These are phyloP conservation scores for Cynocephalus volans DNA, from an alignment of 2,113 vertebrate genomes.

Conservation along the genomic window DNA sequence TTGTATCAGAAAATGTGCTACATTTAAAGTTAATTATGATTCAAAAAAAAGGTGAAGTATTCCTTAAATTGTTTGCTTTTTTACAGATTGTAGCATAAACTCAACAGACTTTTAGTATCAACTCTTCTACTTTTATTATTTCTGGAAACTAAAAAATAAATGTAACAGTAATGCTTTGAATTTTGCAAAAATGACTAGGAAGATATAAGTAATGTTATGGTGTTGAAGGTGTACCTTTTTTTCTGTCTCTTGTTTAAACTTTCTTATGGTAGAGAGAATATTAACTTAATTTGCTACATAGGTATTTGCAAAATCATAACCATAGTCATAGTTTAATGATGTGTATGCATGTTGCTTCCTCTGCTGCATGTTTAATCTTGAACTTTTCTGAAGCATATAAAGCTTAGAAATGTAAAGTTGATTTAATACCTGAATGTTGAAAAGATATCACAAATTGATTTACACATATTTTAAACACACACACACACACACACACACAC, in stretches of 20 bases:
- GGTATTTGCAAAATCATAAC: background rate
- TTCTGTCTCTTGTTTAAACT: background rate
- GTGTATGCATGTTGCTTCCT: background rate
- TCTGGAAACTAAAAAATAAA: conserved; percentile 35
- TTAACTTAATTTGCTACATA: background rate
- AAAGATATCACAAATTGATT: background rate
- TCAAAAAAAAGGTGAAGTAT: background rate
- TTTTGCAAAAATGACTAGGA: conserved; percentile 28
- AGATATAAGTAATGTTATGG: background rate
- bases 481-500: background rate
- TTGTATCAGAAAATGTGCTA: background rate
- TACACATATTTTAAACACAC: background rate
- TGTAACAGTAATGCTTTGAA: background rate
- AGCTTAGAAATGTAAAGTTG: background rate
- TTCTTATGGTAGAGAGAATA: background rate
- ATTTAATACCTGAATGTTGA: conserved; percentile 18
- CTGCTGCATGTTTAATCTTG: background rate
- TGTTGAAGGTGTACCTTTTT: background rate
- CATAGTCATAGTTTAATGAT: background rate
- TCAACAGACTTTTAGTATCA: background rate
- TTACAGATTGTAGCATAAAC: background rate
- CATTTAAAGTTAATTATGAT: conserved; percentile 42
- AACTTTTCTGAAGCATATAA: background rate
- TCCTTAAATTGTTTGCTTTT: background rate
- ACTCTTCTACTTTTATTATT: background rate